Evolutionary conservation across 2,888 invertebrate species (phyloP).

Genomic region (Luperina nickerlii): DNA sequence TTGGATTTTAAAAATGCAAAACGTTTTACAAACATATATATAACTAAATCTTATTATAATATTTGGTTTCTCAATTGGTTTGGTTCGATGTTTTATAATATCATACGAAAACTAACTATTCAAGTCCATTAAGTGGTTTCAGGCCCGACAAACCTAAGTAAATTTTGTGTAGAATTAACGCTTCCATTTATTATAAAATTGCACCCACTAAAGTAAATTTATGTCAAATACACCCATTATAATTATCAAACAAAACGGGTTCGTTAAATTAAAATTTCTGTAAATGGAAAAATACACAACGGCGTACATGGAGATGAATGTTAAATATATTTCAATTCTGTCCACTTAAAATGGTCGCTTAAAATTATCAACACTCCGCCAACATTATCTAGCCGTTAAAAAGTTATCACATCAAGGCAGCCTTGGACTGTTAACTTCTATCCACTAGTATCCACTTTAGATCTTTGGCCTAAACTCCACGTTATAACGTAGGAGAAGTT

Average conservation of each 20-base stretch:
- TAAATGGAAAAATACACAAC: neutral
- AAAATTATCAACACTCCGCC: neutral
- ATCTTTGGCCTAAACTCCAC: neutral
- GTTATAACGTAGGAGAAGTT: constrained; percentile 1
- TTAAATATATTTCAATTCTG: too few species aligned
- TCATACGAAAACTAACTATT: neutral
- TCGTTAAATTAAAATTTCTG: neutral
- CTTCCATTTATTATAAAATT: neutral
- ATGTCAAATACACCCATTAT: neutral
- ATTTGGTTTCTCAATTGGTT: constrained; percentile 16
- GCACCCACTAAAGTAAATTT: neutral
- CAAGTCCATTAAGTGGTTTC: neutral
- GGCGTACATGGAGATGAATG: neutral
- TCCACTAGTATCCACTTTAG: neutral
- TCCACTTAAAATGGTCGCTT: neutral
- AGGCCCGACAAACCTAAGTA: too few species aligned
- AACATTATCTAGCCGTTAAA: neutral
- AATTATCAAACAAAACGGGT: neutral
- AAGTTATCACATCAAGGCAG: neutral
- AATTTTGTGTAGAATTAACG: neutral
- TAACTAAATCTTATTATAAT: neutral
- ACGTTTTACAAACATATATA: neutral
- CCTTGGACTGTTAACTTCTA: constrained; percentile 1
- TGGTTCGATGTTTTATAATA: neutral
- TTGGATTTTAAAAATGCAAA: neutral